These are phyloP conservation scores for Crypturellus undulatus DNA, from an alignment of 2,113 vertebrate species.

Conservation along the genomic window DNA sequence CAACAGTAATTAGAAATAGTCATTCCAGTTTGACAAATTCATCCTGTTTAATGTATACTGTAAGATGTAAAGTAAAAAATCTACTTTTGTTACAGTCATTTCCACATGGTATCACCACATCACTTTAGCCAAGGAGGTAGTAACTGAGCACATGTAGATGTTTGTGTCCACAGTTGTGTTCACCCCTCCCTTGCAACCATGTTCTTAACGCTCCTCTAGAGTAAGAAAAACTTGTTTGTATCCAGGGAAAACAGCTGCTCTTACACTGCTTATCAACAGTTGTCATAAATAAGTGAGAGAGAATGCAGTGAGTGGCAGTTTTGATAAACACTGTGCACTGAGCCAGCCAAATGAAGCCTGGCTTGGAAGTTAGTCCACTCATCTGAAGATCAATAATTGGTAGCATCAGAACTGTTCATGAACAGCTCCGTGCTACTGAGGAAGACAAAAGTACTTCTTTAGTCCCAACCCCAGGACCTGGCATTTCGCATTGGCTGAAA, in stretches of 20 bases:
- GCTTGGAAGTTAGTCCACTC: background rate
- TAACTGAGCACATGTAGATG: background rate
- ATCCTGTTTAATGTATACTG: background rate
- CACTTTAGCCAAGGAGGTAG: background rate
- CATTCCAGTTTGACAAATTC: background rate
- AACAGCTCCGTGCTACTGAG: background rate
- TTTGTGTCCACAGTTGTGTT: accelerated
- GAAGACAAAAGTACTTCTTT: background rate
- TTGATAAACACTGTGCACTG: background rate
- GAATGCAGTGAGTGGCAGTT: background rate
- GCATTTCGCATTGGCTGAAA: background rate
- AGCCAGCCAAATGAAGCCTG: background rate
- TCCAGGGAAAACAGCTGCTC: background rate
- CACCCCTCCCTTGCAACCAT: background rate
- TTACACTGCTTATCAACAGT: background rate
- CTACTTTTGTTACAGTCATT: background rate
- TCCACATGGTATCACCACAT: accelerated
- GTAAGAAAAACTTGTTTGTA: background rate
- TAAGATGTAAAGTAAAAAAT: no score
- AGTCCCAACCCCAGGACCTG: background rate
- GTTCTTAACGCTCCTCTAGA: accelerated
- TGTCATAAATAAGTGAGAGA: background rate
- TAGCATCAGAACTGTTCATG: background rate
- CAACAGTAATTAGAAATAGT: background rate
- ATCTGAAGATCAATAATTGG: background rate